Base-by-base conservation (phyloP, 2,888 invertebrate genomes). In the Melikaiella ostensackeni region DNA sequence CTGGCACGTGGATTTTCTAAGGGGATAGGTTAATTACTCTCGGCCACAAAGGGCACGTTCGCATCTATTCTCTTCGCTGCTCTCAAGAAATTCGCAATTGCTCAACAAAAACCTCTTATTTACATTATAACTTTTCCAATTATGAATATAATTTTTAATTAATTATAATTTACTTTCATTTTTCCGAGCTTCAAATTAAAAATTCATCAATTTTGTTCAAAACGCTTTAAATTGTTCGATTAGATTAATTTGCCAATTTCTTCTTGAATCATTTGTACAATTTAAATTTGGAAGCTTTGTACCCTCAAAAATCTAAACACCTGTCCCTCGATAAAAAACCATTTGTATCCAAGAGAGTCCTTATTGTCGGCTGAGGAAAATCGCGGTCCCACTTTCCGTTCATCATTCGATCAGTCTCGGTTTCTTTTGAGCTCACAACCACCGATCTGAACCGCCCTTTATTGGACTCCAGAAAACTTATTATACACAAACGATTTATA, bases 1-100 rank as follows among this genome's bases (percentile, higher is more conserved):
- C 80, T 81, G 83, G 82, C 78, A 81, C 81, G 84, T 82, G 81
- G 83, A 85, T 86, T 85, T 84, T 82, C 78, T 81, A 77, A 70
- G 64, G 79, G 81, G 79, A 80, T 80, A 77, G 77, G 81, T 85
- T 84, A 85, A 84, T 84, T 84, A 81, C 35, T 81, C 79, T 55
- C 50, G 46, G 77, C 74, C 64, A 50, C 63, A 79, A 30, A 73
- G 66, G 74, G 73, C 74, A 74, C 75, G 76, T 75, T 77, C 70
- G 77, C 78, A 74, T 78, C 77, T 75, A 77, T 79, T 79, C 77
- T 79, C 80, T 50, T 55, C 33, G 55, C 70, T 70, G 50, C 33
- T 70, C 50, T 50, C n/a, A 30, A 70, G 33, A 50, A 70, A 70
- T 70, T 70, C 19, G 30, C 50, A 70, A 70, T 55, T 50, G 30